These are phyloP conservation scores for Drosophila anceps DNA, from an alignment of 2,888 invertebrate genomes.

Conservation along the genomic window DNA sequence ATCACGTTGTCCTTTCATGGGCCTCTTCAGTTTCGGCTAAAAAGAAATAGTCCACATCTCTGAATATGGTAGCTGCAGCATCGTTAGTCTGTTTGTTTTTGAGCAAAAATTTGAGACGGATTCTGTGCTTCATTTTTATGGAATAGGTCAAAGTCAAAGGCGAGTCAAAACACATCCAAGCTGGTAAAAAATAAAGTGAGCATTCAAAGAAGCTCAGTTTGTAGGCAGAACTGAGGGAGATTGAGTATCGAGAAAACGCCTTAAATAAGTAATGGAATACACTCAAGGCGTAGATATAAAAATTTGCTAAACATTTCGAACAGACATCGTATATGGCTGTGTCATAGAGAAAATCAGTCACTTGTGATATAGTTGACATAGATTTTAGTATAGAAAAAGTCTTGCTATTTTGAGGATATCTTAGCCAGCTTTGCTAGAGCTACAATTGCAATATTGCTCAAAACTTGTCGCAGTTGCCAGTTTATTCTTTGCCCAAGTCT, in stretches of 20 bases:
- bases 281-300: not conserved
- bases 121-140: not conserved
- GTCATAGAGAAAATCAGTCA: not conserved
- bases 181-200: not conserved
- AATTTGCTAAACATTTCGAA: not conserved
- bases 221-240: not conserved
- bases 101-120: not conserved
- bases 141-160: not conserved
- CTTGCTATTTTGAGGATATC: not conserved
- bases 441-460: not conserved
- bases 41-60: not conserved
- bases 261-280: no score
- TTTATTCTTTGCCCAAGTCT: not conserved
- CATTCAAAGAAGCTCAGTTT: not conserved
- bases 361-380: not conserved
- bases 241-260: no score
- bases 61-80: not conserved
- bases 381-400: not conserved
- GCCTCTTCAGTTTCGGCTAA: not conserved
- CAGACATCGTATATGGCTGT: no score
- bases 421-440: not conserved
- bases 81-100: not conserved
- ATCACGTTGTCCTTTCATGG: no score
- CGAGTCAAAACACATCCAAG: not conserved
- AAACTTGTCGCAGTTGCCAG: not conserved